phyloP scores from a whole-genome alignment of 2,888 invertebrate species.

The Strigamia maritima region DNA sequence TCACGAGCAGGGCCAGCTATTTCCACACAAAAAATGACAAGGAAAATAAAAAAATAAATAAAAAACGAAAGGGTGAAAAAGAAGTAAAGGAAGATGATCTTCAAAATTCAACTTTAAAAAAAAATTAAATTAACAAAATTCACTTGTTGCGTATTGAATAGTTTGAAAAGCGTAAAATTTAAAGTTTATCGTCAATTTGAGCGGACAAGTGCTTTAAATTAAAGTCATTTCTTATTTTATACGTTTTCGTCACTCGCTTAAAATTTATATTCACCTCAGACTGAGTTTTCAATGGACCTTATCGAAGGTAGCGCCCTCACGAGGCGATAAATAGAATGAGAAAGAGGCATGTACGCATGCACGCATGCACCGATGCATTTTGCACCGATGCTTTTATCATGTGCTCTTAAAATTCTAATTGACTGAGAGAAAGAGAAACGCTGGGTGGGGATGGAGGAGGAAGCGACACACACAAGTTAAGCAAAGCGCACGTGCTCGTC shows the following conservation, averaged over 20 bases:
- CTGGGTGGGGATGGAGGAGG: not conserved
- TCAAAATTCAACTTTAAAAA: not conserved
- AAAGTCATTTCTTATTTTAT: too few species aligned
- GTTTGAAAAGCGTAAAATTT: not conserved
- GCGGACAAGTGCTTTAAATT: too few species aligned
- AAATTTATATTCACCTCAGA: not conserved
- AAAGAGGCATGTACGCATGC: not conserved
- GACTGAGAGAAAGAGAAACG: slow-evolving; percentile 10
- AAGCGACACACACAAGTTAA: slow-evolving; percentile 1
- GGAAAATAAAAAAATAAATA: not conserved
- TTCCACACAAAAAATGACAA: slow-evolving; percentile 10
- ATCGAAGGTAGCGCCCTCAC: slow-evolving; percentile 7
- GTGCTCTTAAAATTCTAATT: slow-evolving; percentile 7
- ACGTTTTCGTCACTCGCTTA: not conserved
- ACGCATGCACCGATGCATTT: slow-evolving; percentile 5
- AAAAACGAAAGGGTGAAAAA: not conserved
- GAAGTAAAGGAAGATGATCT: not conserved
- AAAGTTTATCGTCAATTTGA: not conserved
- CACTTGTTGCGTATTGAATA: slow-evolving; percentile 4
- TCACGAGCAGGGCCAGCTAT: slow-evolving; percentile 5
- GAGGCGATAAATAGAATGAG: slow-evolving; percentile 7
- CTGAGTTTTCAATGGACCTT: not conserved
- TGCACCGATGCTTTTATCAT: slow-evolving; percentile 15
- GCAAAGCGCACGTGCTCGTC: slow-evolving; percentile 8
- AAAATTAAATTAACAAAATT: not conserved